Evolutionary conservation across 1,140 invertebrate species (phyloP), one percentile per base, ranked within the genome.

Genomic region (Mycetomoellerius zeteki): DNA sequence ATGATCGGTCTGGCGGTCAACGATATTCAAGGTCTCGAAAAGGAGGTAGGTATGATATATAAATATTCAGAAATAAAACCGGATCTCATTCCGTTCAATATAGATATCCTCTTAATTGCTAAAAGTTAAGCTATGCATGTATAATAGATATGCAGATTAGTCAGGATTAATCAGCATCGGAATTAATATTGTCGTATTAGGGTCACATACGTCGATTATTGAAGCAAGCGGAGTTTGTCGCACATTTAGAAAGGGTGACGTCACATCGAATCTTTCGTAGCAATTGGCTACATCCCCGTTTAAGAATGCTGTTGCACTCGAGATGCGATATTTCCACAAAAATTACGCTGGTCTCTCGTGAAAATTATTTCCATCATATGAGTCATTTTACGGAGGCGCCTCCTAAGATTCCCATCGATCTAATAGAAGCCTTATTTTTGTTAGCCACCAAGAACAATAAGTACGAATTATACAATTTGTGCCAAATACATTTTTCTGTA

Each of bases 1-100:
- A 95, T 97, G 93, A 96, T 97, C 10, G 97, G 96, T 88, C 94
- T 97, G 50, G 96, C 96, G 50, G 96, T 97, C 19, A 97, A 96
- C 87, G 96, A 97, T 88, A 96, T 97, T 30, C 96, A 96, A 89
- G 96, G 96, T 85, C 93, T 97, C 71, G 95, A 96, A 92, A 95
- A 92, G 77, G 69, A 92, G 93, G 87, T 87, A 92, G 93, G 87
- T 87, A 91, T 6, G 87, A 93, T 21, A 92, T 90, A 87, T 27
- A 86, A 14, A 84, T 54, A 50, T 58, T 54, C 37, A 30, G 14
- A 54, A 24, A 81, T 56, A 8, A 10, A 8, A 7, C 0, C 4
- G 47, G 27, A n/a, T 52, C 16, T 80, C 47, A 21, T 10, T 12
- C 8, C 27, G 24, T 54, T 52, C 12, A 27, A 65, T 12, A 65